These are phyloP conservation scores for Oncorhynchus gorbuscha DNA, from an alignment of 2,113 vertebrate species.

Conservation along the genomic window DNA sequence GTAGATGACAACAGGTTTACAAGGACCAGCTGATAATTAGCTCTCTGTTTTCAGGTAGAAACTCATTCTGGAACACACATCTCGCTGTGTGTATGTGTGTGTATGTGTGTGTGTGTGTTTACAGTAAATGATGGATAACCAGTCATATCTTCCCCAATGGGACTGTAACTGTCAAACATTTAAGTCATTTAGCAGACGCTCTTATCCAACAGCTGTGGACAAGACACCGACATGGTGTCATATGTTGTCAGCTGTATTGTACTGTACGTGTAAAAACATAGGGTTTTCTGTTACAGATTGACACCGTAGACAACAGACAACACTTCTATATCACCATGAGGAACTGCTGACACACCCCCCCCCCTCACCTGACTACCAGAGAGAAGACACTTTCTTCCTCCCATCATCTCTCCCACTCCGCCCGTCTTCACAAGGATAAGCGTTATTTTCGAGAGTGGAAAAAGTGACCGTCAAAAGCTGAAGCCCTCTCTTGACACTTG, in stretches of 20 bases:
- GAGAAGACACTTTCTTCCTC: not conserved
- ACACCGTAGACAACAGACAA: not conserved
- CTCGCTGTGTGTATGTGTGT: too few species aligned
- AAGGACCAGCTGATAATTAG: constrained; percentile 48
- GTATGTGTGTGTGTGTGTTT: not conserved
- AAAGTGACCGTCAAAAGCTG: not conserved
- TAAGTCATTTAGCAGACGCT: too few species aligned
- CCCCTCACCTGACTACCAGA: constrained; percentile 35
- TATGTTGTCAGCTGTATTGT: too few species aligned
- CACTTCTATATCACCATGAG: constrained; percentile 44
- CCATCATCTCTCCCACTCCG: too few species aligned
- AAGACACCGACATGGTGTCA: too few species aligned
- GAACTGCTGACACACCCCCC: constrained; percentile 33
- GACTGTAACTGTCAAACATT: not conserved
- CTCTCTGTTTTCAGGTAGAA: constrained; percentile 30
- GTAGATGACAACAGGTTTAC: constrained; percentile 39
- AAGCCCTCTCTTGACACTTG: not conserved
- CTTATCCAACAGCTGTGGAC: too few species aligned
- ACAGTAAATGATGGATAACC: not conserved
- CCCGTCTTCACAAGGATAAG: too few species aligned
- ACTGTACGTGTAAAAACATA: too few species aligned
- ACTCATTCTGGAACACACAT: not conserved
- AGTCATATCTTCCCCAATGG: too few species aligned
- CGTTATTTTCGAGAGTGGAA: not conserved
- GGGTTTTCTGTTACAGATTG: constrained; percentile 34